A percentile compares a stretch with the other conserved stretches of the same genome.
Conservation (phyloP, 2,113 vertebrate genomes). For the Spea bombifrons region DNA sequence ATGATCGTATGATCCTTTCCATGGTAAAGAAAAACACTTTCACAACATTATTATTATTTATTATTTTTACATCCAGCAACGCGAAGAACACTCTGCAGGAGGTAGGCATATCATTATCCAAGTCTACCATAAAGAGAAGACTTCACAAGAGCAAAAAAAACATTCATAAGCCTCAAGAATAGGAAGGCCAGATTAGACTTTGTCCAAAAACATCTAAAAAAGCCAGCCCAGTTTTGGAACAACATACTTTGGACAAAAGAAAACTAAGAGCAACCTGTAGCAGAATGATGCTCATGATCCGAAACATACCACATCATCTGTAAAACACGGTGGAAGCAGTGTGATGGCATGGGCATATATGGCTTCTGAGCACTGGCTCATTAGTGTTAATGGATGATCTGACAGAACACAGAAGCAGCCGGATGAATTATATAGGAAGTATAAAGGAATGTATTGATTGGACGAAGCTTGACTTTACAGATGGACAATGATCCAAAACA, state of each 20-base stretch:
- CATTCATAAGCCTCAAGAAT: constrained; percentile 8
- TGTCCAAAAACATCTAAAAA: neutral
- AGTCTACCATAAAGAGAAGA: constrained; percentile 6
- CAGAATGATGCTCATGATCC: constrained; percentile 5
- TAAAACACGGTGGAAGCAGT: constrained; percentile 7
- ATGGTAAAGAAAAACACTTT: neutral
- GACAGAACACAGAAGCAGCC: neutral
- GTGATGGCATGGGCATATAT: neutral
- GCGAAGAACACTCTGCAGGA: neutral
- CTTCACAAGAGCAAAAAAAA: neutral
- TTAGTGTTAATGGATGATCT: neutral
- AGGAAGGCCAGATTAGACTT: neutral
- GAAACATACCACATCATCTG: neutral
- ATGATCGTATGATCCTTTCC: no score
- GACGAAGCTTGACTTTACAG: neutral
- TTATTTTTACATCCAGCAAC: neutral
- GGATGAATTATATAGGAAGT: neutral
- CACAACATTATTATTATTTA: neutral
- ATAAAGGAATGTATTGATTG: neutral
- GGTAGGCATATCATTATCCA: neutral
- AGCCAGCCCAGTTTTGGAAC: neutral
- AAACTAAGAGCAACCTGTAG: neutral
- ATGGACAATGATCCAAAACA: neutral
- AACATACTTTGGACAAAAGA: neutral
- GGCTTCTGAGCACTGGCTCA: neutral